phyloP scores from a whole-genome alignment of 2,888 invertebrate genomes.

The Arrhopalites spinosus region DNA sequence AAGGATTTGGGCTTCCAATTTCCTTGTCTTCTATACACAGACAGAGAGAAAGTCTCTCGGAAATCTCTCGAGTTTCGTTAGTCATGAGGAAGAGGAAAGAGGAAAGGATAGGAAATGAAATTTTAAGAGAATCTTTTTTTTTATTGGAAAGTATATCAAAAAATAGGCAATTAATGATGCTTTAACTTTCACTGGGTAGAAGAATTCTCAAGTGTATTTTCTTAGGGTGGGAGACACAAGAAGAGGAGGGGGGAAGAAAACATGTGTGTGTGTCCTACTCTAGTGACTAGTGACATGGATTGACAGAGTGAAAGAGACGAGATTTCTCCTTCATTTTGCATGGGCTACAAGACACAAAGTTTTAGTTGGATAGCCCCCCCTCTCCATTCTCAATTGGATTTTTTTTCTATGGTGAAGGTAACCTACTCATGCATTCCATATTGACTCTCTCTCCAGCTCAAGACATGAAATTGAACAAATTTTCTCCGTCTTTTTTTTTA shows the following conservation, averaged over 20 bases:
- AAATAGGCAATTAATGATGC: neutral
- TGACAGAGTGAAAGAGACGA: too few species aligned
- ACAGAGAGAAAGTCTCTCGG: neutral
- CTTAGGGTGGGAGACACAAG: constrained; percentile 2
- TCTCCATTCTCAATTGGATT: neutral
- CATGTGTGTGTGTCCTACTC: neutral
- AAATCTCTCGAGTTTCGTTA: too few species aligned
- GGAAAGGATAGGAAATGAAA: neutral
- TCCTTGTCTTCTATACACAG: neutral
- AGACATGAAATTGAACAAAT: constrained; percentile 13
- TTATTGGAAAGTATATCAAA: neutral
- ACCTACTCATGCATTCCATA: constrained; percentile 10
- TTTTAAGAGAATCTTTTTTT: neutral
- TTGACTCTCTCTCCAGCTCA: constrained; percentile 8
- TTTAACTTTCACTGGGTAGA: neutral
- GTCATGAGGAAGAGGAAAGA: neutral
- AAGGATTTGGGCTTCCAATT: neutral
- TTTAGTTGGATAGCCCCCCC: too few species aligned
- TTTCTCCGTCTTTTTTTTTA: constrained; percentile 5
- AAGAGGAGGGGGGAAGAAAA: neutral
- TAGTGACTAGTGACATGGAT: too few species aligned
- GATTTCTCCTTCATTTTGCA: too few species aligned
- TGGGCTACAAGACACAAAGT: too few species aligned
- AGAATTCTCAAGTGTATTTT: neutral
- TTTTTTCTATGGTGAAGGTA: too few species aligned